Evolutionary conservation across 2,113 vertebrate genomes (phyloP).

Genomic region (Poeciliopsis occidentalis): DNA sequence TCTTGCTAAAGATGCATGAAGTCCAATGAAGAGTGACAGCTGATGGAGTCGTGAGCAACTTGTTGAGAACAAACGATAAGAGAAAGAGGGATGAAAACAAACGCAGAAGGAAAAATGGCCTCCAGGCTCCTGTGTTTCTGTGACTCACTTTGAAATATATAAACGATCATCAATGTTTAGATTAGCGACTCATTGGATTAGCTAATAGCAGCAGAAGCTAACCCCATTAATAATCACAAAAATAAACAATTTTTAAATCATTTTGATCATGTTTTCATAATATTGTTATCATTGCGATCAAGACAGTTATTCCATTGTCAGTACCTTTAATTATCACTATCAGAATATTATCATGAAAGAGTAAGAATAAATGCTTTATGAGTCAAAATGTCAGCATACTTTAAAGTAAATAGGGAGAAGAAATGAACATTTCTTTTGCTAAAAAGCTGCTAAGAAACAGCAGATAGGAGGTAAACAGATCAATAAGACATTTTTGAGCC

Average conservation of each 20-base stretch:
- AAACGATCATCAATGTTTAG: background rate
- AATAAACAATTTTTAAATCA: no score
- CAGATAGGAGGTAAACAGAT: constrained; percentile 21
- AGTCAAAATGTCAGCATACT: background rate
- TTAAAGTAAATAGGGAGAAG: background rate
- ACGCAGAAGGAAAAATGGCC: constrained; percentile 35
- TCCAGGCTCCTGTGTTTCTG: constrained; percentile 1
- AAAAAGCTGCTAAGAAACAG: background rate
- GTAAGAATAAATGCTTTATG: background rate
- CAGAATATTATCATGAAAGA: background rate
- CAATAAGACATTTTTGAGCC: constrained; percentile 31
- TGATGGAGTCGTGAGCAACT: background rate
- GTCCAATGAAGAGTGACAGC: background rate
- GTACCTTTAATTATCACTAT: background rate
- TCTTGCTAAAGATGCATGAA: background rate
- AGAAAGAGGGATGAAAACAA: constrained; percentile 7
- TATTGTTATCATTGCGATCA: no score
- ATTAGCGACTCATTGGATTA: no score
- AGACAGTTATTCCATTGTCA: background rate
- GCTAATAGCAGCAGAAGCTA: no score
- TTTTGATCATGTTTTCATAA: no score
- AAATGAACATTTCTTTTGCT: background rate
- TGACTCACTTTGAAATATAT: constrained; percentile 43
- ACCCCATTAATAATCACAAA: no score
- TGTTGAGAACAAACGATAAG: constrained; percentile 15